Conservation (phyloP, 2,113 vertebrate genomes). For the Shinisaurus crocodilurus region DNA sequence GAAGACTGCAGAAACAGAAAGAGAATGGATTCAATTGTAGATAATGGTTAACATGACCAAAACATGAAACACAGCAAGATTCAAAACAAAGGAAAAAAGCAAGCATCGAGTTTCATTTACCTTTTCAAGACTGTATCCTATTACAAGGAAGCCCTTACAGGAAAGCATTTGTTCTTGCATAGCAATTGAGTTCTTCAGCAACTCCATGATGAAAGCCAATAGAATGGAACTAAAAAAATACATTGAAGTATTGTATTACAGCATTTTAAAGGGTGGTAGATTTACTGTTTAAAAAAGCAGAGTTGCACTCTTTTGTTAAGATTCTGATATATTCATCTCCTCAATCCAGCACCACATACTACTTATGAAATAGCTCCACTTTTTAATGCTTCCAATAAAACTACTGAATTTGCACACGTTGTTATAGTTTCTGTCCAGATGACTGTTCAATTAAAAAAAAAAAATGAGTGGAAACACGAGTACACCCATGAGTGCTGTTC, state of each 20-base stretch:
- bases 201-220: conserved; percentile 95
- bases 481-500: background rate
- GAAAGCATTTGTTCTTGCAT: conserved; percentile 99
- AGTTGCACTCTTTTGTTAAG: background rate
- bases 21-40: conserved; percentile 11
- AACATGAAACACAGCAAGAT: background rate
- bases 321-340: background rate
- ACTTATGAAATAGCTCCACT: background rate
- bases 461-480: background rate
- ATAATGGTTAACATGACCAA: background rate
- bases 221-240: conserved; percentile 88
- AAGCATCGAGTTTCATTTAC: conserved; percentile 72
- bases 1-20: conserved; percentile 85
- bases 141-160: conserved; percentile 97
- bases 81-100: background rate
- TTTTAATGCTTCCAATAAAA: background rate
- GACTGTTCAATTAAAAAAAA: too few relatives aligned
- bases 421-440: background rate
- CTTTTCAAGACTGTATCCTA: conserved; percentile 97
- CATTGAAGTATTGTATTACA: conserved; percentile 23
- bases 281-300: background rate
- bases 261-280: background rate
- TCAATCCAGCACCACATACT: background rate
- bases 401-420: background rate
- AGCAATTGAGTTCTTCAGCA: conserved; percentile 95